These are phyloP conservation scores for Ormyrus pomaceus DNA, from an alignment of 2,888 invertebrate genomes.

Conservation along the genomic window DNA sequence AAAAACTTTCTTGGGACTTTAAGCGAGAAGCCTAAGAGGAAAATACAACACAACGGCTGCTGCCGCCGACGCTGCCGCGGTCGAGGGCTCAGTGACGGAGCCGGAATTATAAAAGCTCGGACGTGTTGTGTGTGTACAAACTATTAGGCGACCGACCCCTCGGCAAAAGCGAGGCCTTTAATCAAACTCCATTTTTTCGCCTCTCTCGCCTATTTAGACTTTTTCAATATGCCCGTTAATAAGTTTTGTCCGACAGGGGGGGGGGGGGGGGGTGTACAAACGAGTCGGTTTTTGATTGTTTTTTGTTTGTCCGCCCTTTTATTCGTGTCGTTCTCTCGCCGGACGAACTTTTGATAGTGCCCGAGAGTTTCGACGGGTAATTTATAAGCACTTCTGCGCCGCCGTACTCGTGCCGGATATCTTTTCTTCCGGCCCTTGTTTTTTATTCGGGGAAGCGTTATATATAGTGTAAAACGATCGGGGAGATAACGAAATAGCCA, in stretches of 20 bases:
- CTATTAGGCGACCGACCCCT: neutral
- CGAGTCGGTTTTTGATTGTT: conserved; percentile 27
- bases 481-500: conserved; percentile 29
- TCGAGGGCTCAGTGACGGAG: neutral
- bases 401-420: neutral
- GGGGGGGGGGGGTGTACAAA: conserved; percentile 11
- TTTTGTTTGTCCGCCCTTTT: conserved; percentile 23
- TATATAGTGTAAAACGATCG: conserved; percentile 23
- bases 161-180: neutral
- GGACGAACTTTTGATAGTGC: conserved; percentile 34
- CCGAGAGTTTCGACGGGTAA: conserved; percentile 3
- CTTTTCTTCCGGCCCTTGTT: neutral
- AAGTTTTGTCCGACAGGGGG: conserved; percentile 2
- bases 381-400: conserved; percentile 37
- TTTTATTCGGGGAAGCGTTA: neutral
- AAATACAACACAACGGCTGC: neutral
- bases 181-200: conserved; percentile 26
- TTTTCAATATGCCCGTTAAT: conserved; percentile 25
- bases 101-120: conserved; percentile 35
- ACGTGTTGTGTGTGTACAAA: conserved; percentile 6
- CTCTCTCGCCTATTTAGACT: neutral
- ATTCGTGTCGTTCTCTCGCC: neutral
- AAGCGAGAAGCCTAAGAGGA: neutral
- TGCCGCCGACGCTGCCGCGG: no score
- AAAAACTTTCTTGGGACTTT: conserved; percentile 43